Evolutionary conservation across 2,797 vertebrate genomes (phyloP), one percentile per base, ranked within the genome.

Genomic region (Schizothorax lantsangensis): DNA sequence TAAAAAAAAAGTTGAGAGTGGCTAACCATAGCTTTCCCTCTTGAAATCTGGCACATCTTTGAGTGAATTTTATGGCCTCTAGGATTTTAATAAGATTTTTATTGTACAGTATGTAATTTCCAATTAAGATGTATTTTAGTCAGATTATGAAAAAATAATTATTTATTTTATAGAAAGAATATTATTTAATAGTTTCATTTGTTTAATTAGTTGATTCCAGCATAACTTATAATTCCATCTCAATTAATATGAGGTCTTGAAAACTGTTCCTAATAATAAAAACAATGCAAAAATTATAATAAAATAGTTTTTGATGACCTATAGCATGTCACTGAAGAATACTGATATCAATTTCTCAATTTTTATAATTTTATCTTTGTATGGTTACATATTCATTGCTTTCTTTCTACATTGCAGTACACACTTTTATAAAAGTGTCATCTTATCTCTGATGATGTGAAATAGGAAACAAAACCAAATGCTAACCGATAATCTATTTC

Each of bases 371-470:
- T 57, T 62, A 36, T 62, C 4, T 43, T 26, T n/a, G 23, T 2
- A 40, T 14, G 30, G 14, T 73, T 49, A 36, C 21, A 52, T 62
- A 19, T 79, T 10, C 0, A 0, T 26, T 43, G 7, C 7, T 79
- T 62, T 62, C 8, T 62, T 26, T 79, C 14, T 26, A 45, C 49
- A 38, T 23, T n/a, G 30, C 9, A 6, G 5, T 72, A 45, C 12
- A 43, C 54, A 14, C 12, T 49, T 33, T 75, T 75, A 75, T 5
- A 2, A 21, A 12, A 38, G 12, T 57, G 52, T 81, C 8, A 30
- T 71, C 36, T 52, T 83, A 83, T 57, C 54, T 82, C 49, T 68
- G 2, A 11, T 33, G 1, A 71, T 71, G 33, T 82, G 23, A 71
- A 54, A 30, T 33, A 36, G 30, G 26, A 77, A 77, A 75, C 14